Base-by-base conservation (phyloP, 2,888 invertebrate genomes). In the Rotaria magnacalcarata region DNA sequence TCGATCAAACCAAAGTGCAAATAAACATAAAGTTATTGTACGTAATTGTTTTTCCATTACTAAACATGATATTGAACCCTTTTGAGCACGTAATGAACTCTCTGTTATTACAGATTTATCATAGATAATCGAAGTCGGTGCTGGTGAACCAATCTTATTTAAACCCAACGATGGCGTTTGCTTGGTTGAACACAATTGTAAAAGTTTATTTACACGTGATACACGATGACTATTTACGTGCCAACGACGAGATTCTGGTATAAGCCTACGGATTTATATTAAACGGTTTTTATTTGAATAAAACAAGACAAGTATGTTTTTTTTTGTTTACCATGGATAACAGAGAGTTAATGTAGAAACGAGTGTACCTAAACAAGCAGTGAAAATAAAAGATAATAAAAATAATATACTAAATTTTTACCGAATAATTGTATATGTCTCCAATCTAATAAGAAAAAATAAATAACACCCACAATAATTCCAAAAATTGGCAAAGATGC, bases 161-260 rank as follows among this genome's bases (percentile, higher is more conserved):
- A 80, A 24, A 80, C 80, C 80, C 34, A 67, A 27, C 14, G 34
- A 5, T 47, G 80, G 11, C 7, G 80, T n/a, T 47, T 80, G 80
- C 47, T 80, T 80, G 2, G 67, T 67, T 21, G 80, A 80, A 47
- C 80, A 80, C 47, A 80, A n/a, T 80, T 80, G 80, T 80, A 80
- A 80, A n/a, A 80, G 47, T 80, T 80, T 80, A n/a, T 80, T 80
- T n/a, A 80, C 80, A 47, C 80, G 80, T 47, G 80, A 80, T 10
- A 80, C 80, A 47, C 80, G 80, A 80, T 80, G 80, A 80, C 80
- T 80, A 47, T 80, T 80, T 4, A 80, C 47, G n/a, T 80, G 47
- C 80, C 80, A 80, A 21, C 80, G 80, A 47, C 80, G 43, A 43
- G 80, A 80, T 47, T 80, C 80, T 24, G 80, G 80, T 80, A 80